Conservation (phyloP, 2,113 vertebrate species). For the Rhinoderma darwinii region DNA sequence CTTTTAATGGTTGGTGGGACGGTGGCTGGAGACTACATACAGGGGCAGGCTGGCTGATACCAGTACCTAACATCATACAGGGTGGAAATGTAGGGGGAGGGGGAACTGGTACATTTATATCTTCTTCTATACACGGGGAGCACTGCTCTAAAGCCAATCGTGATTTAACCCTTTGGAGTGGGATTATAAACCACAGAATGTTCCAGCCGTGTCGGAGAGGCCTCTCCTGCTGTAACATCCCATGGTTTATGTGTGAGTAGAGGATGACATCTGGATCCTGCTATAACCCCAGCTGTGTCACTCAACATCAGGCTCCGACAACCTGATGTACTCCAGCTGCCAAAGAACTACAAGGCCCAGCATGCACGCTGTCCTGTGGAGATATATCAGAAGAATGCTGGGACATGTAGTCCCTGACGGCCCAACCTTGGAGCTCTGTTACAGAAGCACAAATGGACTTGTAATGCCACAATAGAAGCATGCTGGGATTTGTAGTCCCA, state of each 20-base stretch:
- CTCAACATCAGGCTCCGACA: background rate
- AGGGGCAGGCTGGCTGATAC: background rate
- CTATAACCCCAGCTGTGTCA: conserved; percentile 8
- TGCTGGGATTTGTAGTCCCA: background rate
- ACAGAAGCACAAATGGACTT: too few species aligned
- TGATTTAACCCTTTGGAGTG: background rate
- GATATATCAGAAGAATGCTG: background rate
- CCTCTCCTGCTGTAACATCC: background rate
- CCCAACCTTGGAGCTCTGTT: too few species aligned
- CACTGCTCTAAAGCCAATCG: background rate
- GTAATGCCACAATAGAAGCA: background rate
- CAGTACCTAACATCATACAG: background rate
- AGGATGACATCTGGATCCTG: conserved; percentile 2
- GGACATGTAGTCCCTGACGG: background rate
- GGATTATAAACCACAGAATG: too few species aligned
- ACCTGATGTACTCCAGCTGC: background rate
- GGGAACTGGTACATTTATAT: background rate
- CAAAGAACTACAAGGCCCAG: background rate
- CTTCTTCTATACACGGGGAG: background rate
- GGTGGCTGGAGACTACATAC: background rate
- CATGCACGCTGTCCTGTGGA: too few species aligned
- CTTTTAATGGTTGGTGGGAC: background rate
- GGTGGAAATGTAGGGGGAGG: background rate
- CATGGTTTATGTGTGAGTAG: background rate
- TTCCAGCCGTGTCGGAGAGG: background rate